Conservation (phyloP, 2,888 invertebrate genomes). For the Osedax fenrisi region DNA sequence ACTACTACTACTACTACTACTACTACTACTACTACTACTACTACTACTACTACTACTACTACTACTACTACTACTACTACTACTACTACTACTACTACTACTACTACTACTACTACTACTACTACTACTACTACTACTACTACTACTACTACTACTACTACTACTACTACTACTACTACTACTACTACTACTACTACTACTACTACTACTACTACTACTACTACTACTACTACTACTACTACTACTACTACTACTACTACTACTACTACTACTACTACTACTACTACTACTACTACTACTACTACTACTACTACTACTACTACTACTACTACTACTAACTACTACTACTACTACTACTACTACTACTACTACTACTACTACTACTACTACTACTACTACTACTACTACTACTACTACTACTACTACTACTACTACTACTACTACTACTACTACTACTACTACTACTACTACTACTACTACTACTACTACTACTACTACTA, state of each 20-base stretch:
- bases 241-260: neutral
- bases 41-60: neutral
- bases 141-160: slow-evolving; percentile 9
- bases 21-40: slow-evolving; percentile 4
- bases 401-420: neutral
- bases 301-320: slow-evolving; percentile 5
- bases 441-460: slow-evolving; percentile 8
- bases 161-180: slow-evolving; percentile 15
- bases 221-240: slow-evolving; percentile 19
- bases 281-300: slow-evolving; percentile 20
- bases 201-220: neutral
- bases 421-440: slow-evolving; percentile 9
- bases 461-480: slow-evolving; percentile 7
- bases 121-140: slow-evolving; percentile 13
- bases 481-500: slow-evolving; percentile 20
- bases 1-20: slow-evolving; percentile 2
- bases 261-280: neutral
- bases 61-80: slow-evolving; percentile 14
- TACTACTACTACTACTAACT: slow-evolving; percentile 5
- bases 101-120: slow-evolving; percentile 9
- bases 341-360: too few relatives aligned
- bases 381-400: neutral
- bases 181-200: neutral
- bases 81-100: slow-evolving; percentile 12
- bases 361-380: slow-evolving; percentile 13